Percentiles rank a stretch among this genome's conserved stretches.
Conservation (phyloP, 1,140 invertebrate species). For the Anoplophora glabripennis region DNA sequence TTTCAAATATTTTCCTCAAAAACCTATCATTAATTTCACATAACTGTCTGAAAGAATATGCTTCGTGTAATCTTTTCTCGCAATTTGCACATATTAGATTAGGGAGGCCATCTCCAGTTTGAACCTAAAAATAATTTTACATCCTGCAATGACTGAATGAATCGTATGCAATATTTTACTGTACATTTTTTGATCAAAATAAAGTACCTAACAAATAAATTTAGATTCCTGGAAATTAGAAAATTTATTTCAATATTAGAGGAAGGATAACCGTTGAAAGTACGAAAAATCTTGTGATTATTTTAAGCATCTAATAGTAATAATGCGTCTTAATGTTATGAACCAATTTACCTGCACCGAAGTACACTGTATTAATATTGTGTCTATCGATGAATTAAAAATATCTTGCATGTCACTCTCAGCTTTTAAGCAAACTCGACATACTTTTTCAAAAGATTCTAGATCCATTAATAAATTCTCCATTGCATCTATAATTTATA, state of each 20-base stretch:
- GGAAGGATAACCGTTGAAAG: too few species aligned
- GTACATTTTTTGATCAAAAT: too few species aligned
- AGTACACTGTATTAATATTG: conserved; percentile 13
- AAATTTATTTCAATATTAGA: too few species aligned
- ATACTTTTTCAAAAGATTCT: conserved; percentile 15
- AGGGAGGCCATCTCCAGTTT: conserved; percentile 22
- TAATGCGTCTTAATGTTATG: too few species aligned
- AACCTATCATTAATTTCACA: conserved; percentile 16
- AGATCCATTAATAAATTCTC: too few species aligned
- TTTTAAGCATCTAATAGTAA: too few species aligned
- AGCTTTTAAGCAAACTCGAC: conserved; percentile 16
- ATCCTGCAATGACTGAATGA: too few species aligned
- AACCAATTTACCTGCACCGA: conserved; percentile 17
- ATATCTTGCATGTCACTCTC: conserved; percentile 16
- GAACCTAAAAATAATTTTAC: conserved; percentile 14
- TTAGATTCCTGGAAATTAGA: too few species aligned
- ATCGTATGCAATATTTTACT: too few species aligned
- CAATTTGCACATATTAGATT: conserved; percentile 25
- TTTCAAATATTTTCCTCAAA: background rate
- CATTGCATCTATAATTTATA: too few species aligned
- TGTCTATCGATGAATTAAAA: conserved; percentile 12
- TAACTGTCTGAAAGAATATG: conserved; percentile 23
- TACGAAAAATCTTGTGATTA: too few species aligned
- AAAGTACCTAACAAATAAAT: too few species aligned
- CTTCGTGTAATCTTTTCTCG: conserved; percentile 17